Percentiles rank a stretch among this genome's conserved stretches.
Conservation (phyloP, 2,888 invertebrate species). For the Merodon equestris region DNA sequence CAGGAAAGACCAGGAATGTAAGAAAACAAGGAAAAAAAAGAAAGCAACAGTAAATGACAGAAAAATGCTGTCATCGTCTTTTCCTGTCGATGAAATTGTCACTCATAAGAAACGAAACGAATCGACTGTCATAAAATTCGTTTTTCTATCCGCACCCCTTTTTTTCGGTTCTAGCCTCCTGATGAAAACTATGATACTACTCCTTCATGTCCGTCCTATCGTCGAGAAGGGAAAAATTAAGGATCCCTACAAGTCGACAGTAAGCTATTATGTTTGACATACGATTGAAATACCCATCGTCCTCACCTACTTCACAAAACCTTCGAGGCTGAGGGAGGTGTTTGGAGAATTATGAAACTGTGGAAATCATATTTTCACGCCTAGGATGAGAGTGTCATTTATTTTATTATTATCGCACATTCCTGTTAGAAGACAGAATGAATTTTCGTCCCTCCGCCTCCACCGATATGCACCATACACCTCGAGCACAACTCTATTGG, state of each 20-base stretch:
- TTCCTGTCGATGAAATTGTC: constrained; percentile 67
- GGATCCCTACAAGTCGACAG: constrained; percentile 35
- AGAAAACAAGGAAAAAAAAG: no score
- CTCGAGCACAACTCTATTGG: not conserved
- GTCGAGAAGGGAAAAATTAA: constrained; percentile 47
- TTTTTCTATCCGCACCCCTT: constrained; percentile 57
- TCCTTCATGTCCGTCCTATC: constrained; percentile 58
- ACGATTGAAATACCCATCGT: constrained; percentile 60
- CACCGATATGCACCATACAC: not conserved
- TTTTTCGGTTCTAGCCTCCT: not conserved
- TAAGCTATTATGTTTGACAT: constrained; percentile 63
- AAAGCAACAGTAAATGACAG: constrained; percentile 38
- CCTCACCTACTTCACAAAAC: not conserved
- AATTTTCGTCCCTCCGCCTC: constrained; percentile 38
- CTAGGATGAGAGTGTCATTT: constrained; percentile 61
- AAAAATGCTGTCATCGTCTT: constrained; percentile 67
- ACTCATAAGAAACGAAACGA: constrained; percentile 63
- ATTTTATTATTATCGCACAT: constrained; percentile 68
- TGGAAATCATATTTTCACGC: constrained; percentile 68
- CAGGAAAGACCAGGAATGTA: no score
- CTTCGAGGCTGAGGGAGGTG: not conserved
- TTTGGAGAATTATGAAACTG: constrained; percentile 63
- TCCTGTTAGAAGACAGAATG: constrained; percentile 63
- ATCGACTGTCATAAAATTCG: constrained; percentile 61
- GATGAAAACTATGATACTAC: not conserved